phyloP scores from a whole-genome alignment of 2,113 vertebrate genomes.

The Tragelaphus buxtoni region DNA sequence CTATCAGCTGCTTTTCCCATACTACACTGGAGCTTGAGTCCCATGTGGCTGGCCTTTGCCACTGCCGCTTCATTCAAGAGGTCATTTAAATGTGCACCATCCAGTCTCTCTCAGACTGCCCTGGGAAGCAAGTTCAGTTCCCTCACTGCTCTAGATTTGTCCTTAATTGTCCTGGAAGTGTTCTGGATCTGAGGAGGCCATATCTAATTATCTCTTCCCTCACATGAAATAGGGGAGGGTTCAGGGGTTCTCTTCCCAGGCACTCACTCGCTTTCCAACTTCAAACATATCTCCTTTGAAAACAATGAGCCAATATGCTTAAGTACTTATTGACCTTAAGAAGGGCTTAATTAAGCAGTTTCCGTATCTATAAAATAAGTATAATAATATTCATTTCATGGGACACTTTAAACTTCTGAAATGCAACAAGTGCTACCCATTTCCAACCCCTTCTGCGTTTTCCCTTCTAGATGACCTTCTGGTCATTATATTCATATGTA shows the following conservation, averaged over 20 bases:
- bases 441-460: neutral
- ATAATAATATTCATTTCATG: neutral
- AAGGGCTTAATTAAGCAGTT: neutral
- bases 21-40: neutral
- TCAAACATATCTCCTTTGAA: neutral
- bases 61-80: neutral
- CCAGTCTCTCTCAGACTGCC: neutral
- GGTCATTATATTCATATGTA: neutral
- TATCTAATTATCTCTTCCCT: neutral
- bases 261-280: neutral
- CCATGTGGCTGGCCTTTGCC: neutral
- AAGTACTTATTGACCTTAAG: neutral
- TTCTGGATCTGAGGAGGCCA: neutral
- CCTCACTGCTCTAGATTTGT: neutral
- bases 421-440: neutral
- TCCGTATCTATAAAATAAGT: neutral
- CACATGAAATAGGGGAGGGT: neutral
- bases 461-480: neutral
- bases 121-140: neutral
- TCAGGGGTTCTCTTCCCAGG: neutral
- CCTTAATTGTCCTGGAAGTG: neutral
- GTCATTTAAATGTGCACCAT: neutral
- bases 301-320: neutral
- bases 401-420: neutral
- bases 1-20: neutral